These are phyloP conservation scores for Sula dactylatra DNA, from an alignment of 2,113 vertebrate species.

Conservation along the genomic window DNA sequence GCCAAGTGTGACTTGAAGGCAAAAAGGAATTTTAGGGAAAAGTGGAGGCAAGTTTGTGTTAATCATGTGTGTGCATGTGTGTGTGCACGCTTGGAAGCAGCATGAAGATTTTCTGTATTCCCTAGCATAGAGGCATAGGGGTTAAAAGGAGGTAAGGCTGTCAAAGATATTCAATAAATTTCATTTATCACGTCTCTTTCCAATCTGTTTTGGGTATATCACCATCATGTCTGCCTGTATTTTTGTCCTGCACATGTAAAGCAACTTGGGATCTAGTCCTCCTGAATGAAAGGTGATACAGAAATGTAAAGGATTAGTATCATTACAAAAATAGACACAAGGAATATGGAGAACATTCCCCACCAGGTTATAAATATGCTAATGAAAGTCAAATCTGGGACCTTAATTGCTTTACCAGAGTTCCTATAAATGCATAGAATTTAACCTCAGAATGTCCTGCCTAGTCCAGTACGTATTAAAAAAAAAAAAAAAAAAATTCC, in stretches of 20 bases:
- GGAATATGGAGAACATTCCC: slow-evolving; percentile 65
- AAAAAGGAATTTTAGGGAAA: not conserved
- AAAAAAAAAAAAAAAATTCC: not conserved
- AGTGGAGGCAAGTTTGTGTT: not conserved
- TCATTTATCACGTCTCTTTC: not conserved
- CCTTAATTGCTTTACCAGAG: slow-evolving; percentile 68
- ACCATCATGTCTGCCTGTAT: slow-evolving; percentile 10
- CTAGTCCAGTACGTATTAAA: not conserved
- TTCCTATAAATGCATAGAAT: slow-evolving; percentile 56
- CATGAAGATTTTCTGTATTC: not conserved
- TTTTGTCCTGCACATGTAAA: slow-evolving; percentile 29
- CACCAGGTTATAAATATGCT: slow-evolving; percentile 63
- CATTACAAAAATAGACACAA: slow-evolving; percentile 62
- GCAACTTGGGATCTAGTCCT: slow-evolving; percentile 14
- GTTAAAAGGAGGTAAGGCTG: not conserved
- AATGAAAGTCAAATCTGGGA: slow-evolving; percentile 58
- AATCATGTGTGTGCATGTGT: not conserved
- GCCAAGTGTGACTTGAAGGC: not conserved
- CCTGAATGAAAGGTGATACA: slow-evolving; percentile 62
- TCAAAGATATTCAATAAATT: not conserved
- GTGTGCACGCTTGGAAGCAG: not conserved
- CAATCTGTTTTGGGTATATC: not conserved
- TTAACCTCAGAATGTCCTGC: slow-evolving; percentile 58
- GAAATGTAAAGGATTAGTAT: slow-evolving; percentile 65
- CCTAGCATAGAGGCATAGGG: not conserved